These are phyloP conservation scores for Ladona fulva DNA, from an alignment of 1,140 invertebrate species.

Conservation along the genomic window DNA sequence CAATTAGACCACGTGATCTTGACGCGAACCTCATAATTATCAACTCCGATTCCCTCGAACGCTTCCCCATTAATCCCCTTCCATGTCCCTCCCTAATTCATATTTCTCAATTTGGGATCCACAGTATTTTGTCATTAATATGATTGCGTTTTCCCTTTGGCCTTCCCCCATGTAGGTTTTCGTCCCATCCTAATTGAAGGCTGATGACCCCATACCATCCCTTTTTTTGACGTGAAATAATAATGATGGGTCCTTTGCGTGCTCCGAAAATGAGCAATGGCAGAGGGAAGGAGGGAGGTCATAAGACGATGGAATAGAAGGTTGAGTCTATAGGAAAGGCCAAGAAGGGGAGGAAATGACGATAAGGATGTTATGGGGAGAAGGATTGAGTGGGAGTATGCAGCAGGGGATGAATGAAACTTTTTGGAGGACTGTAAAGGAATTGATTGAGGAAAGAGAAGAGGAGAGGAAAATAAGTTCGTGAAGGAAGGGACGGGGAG, in stretches of 20 bases:
- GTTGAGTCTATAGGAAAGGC: too few species aligned
- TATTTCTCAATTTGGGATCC: constrained; percentile 9
- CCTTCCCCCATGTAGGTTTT: constrained; percentile 1
- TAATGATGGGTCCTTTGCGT: constrained; percentile 4
- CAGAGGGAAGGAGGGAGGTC: too few species aligned
- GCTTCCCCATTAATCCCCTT: background rate
- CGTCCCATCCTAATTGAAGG: constrained; percentile 7
- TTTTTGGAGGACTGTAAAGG: too few species aligned
- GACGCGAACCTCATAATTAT: constrained; percentile 5
- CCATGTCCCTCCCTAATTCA: background rate
- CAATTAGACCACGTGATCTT: constrained; percentile 4
- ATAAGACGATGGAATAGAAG: too few species aligned
- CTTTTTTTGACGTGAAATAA: constrained; percentile 10
- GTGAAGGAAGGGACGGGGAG: background rate
- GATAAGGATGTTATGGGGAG: too few species aligned
- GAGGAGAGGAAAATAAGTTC: too few species aligned
- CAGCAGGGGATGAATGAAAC: too few species aligned
- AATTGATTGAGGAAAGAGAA: too few species aligned
- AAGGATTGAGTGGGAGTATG: too few species aligned
- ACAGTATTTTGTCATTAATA: constrained; percentile 5
- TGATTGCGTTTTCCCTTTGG: constrained; percentile 3
- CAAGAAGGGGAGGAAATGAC: too few species aligned
- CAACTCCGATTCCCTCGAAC: background rate
- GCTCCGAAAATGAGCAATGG: background rate
- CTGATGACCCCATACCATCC: constrained; percentile 2